Evolutionary conservation across 2,113 vertebrate species (phyloP).

Genomic region (Myxocyprinus asiaticus): DNA sequence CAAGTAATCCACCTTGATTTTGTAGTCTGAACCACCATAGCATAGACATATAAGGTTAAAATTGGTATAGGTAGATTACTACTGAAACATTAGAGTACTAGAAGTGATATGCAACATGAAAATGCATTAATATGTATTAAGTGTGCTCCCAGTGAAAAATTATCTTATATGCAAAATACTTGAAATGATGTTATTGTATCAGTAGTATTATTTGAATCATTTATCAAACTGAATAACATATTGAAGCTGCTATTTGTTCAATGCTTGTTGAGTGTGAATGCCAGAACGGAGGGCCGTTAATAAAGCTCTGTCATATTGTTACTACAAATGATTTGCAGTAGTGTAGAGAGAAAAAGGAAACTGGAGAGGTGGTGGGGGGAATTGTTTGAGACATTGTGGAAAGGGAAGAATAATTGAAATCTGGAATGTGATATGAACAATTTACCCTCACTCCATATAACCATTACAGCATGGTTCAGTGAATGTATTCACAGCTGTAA

Average conservation of each 20-base stretch:
- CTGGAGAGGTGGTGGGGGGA: neutral
- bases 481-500: slow-evolving; percentile 36
- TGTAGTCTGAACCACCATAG: neutral
- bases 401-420: slow-evolving; percentile 35
- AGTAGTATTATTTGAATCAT: slow-evolving; percentile 45
- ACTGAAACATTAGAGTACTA: slow-evolving; percentile 1
- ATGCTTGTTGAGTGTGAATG: slow-evolving; percentile 45
- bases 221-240: slow-evolving; percentile 50
- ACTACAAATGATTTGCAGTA: slow-evolving; percentile 45
- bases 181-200: slow-evolving; percentile 31
- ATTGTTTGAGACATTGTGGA: slow-evolving; percentile 40
- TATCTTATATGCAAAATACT: neutral
- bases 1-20: slow-evolving; percentile 6
- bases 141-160: neutral
- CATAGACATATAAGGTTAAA: slow-evolving; percentile 1
- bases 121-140: slow-evolving; percentile 16
- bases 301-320: slow-evolving; percentile 48
- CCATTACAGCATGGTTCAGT: slow-evolving; percentile 35
- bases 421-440: slow-evolving; percentile 36
- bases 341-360: neutral
- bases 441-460: slow-evolving; percentile 33
- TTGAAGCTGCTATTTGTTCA: slow-evolving; percentile 50
- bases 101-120: neutral
- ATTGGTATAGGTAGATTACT: neutral
- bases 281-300: slow-evolving; percentile 46